Evolutionary conservation across 1,140 invertebrate genomes (phyloP).

Genomic region (Hestina assimilis): DNA sequence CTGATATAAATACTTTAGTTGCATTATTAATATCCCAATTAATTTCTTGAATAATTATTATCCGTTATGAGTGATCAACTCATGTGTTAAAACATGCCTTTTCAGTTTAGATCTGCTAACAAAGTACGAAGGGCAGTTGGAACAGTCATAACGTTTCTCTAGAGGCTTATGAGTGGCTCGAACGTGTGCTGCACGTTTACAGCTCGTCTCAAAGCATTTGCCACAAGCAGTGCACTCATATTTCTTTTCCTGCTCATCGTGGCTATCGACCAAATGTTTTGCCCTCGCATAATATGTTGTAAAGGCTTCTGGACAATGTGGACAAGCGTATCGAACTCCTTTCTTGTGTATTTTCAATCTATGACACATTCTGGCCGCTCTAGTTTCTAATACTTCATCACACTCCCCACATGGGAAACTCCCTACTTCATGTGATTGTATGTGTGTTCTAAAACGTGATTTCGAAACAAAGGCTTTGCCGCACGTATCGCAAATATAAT

Average conservation of each 20-base stretch:
- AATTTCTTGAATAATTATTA: constrained; percentile 6
- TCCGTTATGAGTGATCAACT: constrained; percentile 6
- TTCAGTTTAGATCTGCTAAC: constrained; percentile 43
- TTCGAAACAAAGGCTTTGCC: constrained; percentile 80
- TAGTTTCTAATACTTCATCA: constrained; percentile 81
- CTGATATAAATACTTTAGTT: too few relatives aligned
- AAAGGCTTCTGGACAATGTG: constrained; percentile 59
- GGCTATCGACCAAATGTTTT: constrained; percentile 57
- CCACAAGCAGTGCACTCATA: constrained; percentile 47
- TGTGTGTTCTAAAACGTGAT: constrained; percentile 77
- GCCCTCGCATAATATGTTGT: constrained; percentile 56
- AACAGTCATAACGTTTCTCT: constrained; percentile 42
- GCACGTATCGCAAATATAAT: constrained; percentile 83
- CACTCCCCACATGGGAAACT: constrained; percentile 89
- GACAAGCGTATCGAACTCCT: constrained; percentile 64
- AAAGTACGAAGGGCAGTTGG: constrained; percentile 40
- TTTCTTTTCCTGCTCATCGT: constrained; percentile 42
- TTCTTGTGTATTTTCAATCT: constrained; percentile 53
- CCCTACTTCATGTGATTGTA: constrained; percentile 78
- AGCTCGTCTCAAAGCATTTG: constrained; percentile 51
- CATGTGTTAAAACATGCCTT: constrained; percentile 42
- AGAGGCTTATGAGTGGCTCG: constrained; percentile 36
- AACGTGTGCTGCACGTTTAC: constrained; percentile 48
- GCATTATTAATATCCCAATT: too few relatives aligned
- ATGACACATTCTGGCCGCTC: constrained; percentile 53